Percentiles rank a stretch among this genome's conserved stretches.
Evolutionary conservation across 2,797 vertebrate genomes (phyloP).

Genomic region (Picus viridis): DNA sequence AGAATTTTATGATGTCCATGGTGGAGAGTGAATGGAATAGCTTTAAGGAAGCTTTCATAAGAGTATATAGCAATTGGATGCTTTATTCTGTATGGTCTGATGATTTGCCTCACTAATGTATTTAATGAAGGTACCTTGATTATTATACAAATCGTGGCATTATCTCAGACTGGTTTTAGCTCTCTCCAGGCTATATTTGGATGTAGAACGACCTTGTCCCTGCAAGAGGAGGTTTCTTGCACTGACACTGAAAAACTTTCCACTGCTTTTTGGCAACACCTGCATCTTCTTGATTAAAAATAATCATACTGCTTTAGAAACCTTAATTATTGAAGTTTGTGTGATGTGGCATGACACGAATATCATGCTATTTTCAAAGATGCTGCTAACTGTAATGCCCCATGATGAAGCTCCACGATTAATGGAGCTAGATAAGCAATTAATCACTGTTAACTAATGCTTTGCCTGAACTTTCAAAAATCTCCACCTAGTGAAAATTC

Average conservation of each 20-base stretch:
- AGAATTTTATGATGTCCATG: background rate
- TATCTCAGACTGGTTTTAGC: conserved; percentile 5
- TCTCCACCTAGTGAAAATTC: background rate
- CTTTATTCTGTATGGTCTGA: background rate
- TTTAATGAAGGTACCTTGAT: conserved; percentile 53
- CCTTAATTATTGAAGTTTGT: background rate
- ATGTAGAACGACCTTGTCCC: conserved; percentile 13
- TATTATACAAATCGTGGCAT: conserved; percentile 1
- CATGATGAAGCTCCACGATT: background rate
- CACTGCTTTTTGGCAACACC: conserved; percentile 1
- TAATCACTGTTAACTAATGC: background rate
- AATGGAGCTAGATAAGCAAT: background rate
- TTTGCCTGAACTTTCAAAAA: background rate
- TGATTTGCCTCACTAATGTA: conserved; percentile 45
- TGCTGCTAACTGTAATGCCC: background rate
- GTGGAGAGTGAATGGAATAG: background rate
- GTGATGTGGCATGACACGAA: background rate
- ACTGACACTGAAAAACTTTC: background rate
- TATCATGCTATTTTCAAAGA: background rate
- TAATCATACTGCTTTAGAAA: background rate
- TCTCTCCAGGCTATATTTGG: conserved; percentile 18
- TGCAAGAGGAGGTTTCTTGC: background rate
- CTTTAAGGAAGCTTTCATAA: conserved; percentile 14
- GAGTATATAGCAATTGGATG: background rate
- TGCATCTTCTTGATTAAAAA: background rate